A percentile compares a stretch with the other conserved stretches of the same genome.
Evolutionary conservation across 1,140 invertebrate species (phyloP).

Genomic region (Ooceraea biroi): DNA sequence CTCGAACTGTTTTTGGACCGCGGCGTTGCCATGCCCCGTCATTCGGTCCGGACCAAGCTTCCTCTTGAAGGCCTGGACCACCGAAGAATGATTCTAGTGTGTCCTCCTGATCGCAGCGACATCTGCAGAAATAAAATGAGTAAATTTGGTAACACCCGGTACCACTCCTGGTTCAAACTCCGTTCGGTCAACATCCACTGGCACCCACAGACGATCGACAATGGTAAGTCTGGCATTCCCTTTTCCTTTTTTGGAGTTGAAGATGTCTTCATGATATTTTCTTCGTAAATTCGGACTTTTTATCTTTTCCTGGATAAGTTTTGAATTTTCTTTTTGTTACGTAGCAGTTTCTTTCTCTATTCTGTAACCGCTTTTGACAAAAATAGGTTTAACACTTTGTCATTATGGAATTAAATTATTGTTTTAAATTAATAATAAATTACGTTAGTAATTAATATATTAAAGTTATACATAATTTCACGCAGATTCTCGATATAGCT

Average conservation of each 20-base stretch:
- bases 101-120: constrained; percentile 86
- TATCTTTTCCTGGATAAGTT: background rate
- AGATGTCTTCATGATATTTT: constrained; percentile 12
- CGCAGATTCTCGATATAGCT: too few relatives aligned
- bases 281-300: background rate
- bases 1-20: constrained; percentile 85
- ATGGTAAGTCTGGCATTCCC: constrained; percentile 87
- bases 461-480: too few relatives aligned
- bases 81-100: constrained; percentile 77
- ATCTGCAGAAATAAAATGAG: constrained; percentile 92
- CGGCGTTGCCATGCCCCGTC: constrained; percentile 77
- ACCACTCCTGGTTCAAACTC: constrained; percentile 92
- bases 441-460: too few relatives aligned
- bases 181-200: constrained; percentile 89
- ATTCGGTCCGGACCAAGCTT: constrained; percentile 59
- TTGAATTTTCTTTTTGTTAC: background rate
- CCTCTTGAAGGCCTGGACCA: constrained; percentile 58
- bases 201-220: constrained; percentile 82
- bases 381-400: constrained; percentile 4
- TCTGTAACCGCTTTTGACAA: background rate
- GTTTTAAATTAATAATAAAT: constrained; percentile 22
- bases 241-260: background rate
- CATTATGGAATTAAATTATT: background rate
- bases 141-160: constrained; percentile 88
- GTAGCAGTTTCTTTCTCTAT: background rate